phyloP scores from a whole-genome alignment of 2,888 invertebrate species.

The Agonopterix alstromeriana region DNA sequence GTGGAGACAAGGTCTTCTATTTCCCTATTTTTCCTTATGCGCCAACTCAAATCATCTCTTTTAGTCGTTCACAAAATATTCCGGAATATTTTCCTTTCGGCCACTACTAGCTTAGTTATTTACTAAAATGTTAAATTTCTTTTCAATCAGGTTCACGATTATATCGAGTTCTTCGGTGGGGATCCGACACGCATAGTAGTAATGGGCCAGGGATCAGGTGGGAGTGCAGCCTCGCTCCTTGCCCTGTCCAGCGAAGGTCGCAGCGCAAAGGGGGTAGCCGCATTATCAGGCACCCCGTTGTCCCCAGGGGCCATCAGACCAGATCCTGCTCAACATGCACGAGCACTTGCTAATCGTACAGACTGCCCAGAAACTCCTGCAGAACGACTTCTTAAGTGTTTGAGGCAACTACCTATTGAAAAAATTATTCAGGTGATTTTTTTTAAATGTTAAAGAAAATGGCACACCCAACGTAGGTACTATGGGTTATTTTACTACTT shows the following conservation, averaged over 20 bases:
- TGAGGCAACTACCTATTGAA: constrained; percentile 72
- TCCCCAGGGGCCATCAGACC: constrained; percentile 83
- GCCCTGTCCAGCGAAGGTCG: constrained; percentile 80
- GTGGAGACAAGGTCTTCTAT: too few relatives aligned
- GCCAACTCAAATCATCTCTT: too few relatives aligned
- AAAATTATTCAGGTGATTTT: constrained; percentile 48
- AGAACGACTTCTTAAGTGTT: constrained; percentile 80
- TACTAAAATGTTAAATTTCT: too few relatives aligned
- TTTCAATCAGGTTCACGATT: constrained; percentile 67
- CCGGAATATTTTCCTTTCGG: too few relatives aligned
- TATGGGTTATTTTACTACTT: too few relatives aligned
- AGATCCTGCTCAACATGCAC: constrained; percentile 78
- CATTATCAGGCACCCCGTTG: constrained; percentile 85
- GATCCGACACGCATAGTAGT: constrained; percentile 83
- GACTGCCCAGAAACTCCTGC: constrained; percentile 78
- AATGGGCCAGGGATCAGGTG: constrained; percentile 88
- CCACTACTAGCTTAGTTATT: too few relatives aligned
- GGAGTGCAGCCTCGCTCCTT: constrained; percentile 82
- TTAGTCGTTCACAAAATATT: too few relatives aligned
- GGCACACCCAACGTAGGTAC: too few relatives aligned
- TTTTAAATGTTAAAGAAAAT: too few relatives aligned
- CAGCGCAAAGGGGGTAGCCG: constrained; percentile 79
- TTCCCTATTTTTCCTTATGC: too few relatives aligned
- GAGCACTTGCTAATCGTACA: constrained; percentile 78
- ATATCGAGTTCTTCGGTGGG: constrained; percentile 87